These are phyloP conservation scores for Apostichopus japonicus DNA, from an alignment of 35 echinoderm and acorn worm genomes.

Conservation along the genomic window DNA sequence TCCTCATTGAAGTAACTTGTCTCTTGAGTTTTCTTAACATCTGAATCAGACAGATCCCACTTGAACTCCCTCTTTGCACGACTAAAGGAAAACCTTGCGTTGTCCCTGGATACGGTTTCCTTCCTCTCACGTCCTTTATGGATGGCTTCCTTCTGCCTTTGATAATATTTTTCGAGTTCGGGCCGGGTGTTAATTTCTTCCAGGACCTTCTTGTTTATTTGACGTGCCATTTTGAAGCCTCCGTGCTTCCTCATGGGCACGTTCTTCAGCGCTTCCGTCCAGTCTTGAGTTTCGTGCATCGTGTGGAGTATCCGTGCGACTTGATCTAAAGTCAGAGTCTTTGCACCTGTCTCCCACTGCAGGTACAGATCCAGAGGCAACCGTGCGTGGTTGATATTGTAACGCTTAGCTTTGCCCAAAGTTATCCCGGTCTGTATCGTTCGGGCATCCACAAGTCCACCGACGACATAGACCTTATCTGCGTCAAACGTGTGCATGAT, in stretches of 20 bases:
- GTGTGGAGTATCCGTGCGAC: slow-evolving; percentile 69
- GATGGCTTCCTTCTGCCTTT: not conserved
- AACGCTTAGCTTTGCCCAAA: slow-evolving; percentile 78
- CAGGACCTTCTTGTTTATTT: not conserved
- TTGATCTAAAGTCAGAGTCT: slow-evolving; percentile 88
- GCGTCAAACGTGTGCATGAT: slow-evolving; percentile 72
- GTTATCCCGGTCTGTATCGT: slow-evolving; percentile 63
- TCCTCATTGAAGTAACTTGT: not conserved
- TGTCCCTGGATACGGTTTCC: not conserved
- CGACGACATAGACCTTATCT: slow-evolving; percentile 82
- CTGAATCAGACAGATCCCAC: slow-evolving; percentile 15
- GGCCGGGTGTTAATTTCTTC: not conserved
- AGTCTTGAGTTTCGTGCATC: slow-evolving; percentile 73
- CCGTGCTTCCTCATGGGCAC: slow-evolving; percentile 69
- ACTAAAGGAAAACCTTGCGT: slow-evolving; percentile 45
- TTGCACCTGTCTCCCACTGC: slow-evolving; percentile 72
- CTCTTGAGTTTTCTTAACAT: not conserved
- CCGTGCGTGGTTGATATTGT: slow-evolving; percentile 64
- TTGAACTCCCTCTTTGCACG: slow-evolving; percentile 39
- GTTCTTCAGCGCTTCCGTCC: slow-evolving; percentile 77
- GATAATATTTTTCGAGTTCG: slow-evolving; percentile 21
- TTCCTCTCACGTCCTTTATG: not conserved
- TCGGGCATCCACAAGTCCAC: slow-evolving; percentile 66
- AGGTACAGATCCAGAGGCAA: slow-evolving; percentile 83
- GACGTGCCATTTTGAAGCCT: slow-evolving; percentile 30